Percentiles rank a stretch among this genome's conserved stretches.
Conservation (phyloP, 2,888 invertebrate genomes). For the Scaptomyza reducta region DNA sequence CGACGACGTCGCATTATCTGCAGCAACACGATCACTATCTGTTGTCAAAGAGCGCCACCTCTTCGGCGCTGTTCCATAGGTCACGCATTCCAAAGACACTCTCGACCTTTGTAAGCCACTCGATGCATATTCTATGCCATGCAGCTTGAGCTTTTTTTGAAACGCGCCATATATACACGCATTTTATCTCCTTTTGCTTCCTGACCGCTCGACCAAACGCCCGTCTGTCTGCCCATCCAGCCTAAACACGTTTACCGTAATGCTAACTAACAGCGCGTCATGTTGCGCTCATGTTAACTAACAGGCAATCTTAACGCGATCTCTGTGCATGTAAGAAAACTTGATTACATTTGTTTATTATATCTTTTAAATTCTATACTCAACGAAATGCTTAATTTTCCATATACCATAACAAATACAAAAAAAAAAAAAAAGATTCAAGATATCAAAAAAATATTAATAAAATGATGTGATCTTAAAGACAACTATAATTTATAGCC, state of each 20-base stretch:
- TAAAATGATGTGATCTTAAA: conserved; percentile 26
- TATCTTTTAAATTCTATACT: conserved; percentile 14
- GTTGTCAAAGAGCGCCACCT: conserved; percentile 83
- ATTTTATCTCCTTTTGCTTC: conserved; percentile 13
- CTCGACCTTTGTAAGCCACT: conserved; percentile 84
- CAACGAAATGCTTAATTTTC: conserved; percentile 33
- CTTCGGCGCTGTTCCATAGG: conserved; percentile 85
- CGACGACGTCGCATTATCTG: conserved; percentile 59
- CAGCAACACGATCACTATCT: conserved; percentile 76
- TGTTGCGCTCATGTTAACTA: conserved; percentile 56
- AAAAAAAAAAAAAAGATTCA: conserved; percentile 6
- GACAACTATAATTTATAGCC: conserved; percentile 29
- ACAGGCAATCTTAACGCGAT: conserved; percentile 38
- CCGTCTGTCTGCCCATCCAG: not conserved
- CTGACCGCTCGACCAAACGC: conserved; percentile 1
- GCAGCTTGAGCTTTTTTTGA: conserved; percentile 44
- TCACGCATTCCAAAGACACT: conserved; percentile 85
- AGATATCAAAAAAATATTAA: conserved; percentile 21
- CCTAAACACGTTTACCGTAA: conserved; percentile 37
- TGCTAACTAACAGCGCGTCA: conserved; percentile 58
- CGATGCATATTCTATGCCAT: conserved; percentile 29
- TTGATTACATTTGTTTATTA: conserved; percentile 22
- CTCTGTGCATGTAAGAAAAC: conserved; percentile 53
- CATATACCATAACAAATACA: conserved; percentile 44
- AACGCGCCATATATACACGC: conserved; percentile 12